These are phyloP conservation scores for Macquaria ambigua DNA, from an alignment of 2,113 vertebrate species.

Conservation along the genomic window DNA sequence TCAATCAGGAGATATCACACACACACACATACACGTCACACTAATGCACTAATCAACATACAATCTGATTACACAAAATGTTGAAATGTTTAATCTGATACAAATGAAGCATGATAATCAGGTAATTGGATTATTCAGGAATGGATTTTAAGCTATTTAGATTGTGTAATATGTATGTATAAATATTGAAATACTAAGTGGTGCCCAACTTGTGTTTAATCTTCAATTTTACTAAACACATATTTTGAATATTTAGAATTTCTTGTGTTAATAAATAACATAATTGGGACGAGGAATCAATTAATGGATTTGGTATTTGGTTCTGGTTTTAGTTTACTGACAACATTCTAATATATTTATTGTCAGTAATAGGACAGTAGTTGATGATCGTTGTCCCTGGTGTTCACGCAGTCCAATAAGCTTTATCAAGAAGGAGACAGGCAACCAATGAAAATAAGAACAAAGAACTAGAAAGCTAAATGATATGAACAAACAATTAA, in stretches of 20 bases:
- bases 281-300: not conserved
- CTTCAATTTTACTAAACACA: not conserved
- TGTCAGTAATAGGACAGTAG: not conserved
- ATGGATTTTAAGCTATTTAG: conserved; percentile 5
- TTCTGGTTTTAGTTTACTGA: not conserved
- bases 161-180: not conserved
- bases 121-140: not conserved
- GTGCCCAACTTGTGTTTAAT: not conserved
- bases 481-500: not conserved
- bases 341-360: not conserved
- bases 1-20: conserved; percentile 8
- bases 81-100: conserved; percentile 13
- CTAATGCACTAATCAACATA: conserved; percentile 8
- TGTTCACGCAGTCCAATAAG: not conserved
- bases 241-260: not conserved
- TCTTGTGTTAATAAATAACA: not conserved
- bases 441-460: not conserved
- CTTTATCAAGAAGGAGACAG: not conserved
- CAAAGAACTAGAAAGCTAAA: not conserved
- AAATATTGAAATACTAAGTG: not conserved
- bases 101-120: conserved; percentile 10
- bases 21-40: not conserved
- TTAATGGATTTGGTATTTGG: not conserved
- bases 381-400: not conserved
- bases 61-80: conserved; percentile 25